Percentiles rank a stretch among this genome's conserved stretches.
Conservation (phyloP, 2,113 vertebrate species). For the Sinocyclocheilus anophthalmus region DNA sequence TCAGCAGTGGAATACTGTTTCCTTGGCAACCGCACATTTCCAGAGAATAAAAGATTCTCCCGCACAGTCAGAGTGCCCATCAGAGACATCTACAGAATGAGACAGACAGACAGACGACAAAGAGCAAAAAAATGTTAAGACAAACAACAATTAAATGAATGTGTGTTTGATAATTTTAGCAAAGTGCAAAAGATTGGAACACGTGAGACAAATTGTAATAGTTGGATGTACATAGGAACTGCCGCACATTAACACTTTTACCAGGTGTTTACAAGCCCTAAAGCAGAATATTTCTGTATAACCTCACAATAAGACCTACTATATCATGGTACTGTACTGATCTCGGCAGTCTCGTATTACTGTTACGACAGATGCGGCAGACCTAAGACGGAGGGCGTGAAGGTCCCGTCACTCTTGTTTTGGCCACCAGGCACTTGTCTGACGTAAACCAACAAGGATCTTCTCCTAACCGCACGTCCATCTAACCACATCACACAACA, state of each 20-base stretch:
- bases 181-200: background rate
- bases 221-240: background rate
- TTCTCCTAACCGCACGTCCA: too few species aligned
- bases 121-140: background rate
- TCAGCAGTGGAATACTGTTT: constrained; percentile 61
- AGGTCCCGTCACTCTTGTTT: too few species aligned
- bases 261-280: too few species aligned
- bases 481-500: constrained; percentile 60
- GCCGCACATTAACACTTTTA: background rate
- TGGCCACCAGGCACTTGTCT: too few species aligned
- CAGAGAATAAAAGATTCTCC: constrained; percentile 81
- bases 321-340: too few species aligned
- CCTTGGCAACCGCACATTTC: constrained; percentile 73
- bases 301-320: too few species aligned
- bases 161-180: too few species aligned
- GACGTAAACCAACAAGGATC: too few species aligned
- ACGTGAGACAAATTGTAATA: background rate
- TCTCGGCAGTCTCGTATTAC: too few species aligned
- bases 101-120: background rate
- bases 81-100: constrained; percentile 72
- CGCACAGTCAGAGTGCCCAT: constrained; percentile 78
- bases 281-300: too few species aligned
- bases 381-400: too few species aligned
- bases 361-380: too few species aligned
- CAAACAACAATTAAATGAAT: background rate